Evolutionary conservation across 2,797 vertebrate species (phyloP), one percentile per base, ranked within the genome.

Genomic region (Spea hammondii): DNA sequence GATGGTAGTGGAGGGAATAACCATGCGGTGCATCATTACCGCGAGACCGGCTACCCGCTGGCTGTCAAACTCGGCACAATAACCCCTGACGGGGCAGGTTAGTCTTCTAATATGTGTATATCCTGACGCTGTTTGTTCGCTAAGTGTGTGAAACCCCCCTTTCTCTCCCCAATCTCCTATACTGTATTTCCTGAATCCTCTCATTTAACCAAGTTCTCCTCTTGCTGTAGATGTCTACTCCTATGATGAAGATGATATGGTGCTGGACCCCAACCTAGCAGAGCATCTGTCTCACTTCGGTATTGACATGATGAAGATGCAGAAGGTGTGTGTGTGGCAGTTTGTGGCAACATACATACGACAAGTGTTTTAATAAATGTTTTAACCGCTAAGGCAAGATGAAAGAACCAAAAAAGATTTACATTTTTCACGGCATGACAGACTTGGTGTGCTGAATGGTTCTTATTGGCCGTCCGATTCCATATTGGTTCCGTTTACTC

Each of bases 241-340:
- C 1, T 99, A 99, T 0, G 96, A 98, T 0, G 98, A 99, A 81
- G 98, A 99, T 65, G 98, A 99, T 85, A 99, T 99, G 98, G 98
- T 99, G 2, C 88, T 99, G 84, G 96, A 99, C 87, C 92, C 96
- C 65, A 98, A 94, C 88, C 91, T 99, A 76, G 95, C 98, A 4
- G 97, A 99, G 81, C 98, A 99, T 70, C 89, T 99, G 5, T 72
- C 95, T 84, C 98, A 99, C 86, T 99, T 99, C 82, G 98, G 98
- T 60, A 99, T 99, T 2, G 90, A 99, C 91, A 99, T 99, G 98
- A 96, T 99, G 88, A 98, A 96, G 86, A 99, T 99, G 98, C 95
- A 99, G 87, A 99, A 99, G 94, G 98, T 94, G n/a, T 46, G 7
- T 32, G 32, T 32, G 32, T 32, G 9, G 10, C 32, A 32, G 32